Conservation (phyloP, 2,113 vertebrate genomes). For the Etia nguti region DNA sequence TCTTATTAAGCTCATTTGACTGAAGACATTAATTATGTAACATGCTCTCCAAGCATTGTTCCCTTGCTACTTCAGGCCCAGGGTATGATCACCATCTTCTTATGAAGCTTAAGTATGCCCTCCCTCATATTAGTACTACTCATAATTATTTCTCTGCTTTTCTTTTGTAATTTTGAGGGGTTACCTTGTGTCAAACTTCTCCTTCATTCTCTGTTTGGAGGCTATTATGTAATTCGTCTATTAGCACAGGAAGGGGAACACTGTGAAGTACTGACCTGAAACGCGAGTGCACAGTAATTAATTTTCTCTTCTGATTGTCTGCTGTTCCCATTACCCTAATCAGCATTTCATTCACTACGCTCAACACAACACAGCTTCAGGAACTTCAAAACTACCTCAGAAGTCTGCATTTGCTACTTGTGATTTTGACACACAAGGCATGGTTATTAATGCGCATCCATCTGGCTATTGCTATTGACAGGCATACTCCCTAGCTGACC, state of each 20-base stretch:
- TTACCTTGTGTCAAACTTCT: conserved; percentile 33
- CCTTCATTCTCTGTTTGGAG: background rate
- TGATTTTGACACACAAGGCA: conserved; percentile 31
- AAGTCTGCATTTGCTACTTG: background rate
- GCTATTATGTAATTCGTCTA: conserved; percentile 50
- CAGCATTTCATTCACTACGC: conserved; percentile 12
- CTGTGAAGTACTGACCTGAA: conserved; percentile 56
- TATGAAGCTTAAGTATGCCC: background rate
- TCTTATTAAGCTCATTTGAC: conserved; percentile 31
- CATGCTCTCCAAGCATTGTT: background rate
- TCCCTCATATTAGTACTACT: background rate
- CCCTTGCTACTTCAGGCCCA: background rate
- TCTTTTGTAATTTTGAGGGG: conserved; percentile 19
- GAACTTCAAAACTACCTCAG: conserved; percentile 5
- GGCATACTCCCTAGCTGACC: conserved; percentile 45
- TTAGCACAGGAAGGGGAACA: conserved; percentile 54
- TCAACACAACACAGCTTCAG: background rate
- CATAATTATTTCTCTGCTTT: conserved; percentile 14
- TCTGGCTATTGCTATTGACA: conserved; percentile 54
- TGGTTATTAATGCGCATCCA: conserved; percentile 59
- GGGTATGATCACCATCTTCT: background rate
- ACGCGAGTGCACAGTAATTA: conserved; percentile 47
- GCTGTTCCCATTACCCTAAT: conserved; percentile 27
- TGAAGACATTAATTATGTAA: conserved; percentile 35
- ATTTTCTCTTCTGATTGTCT: conserved; percentile 27